phyloP scores from a whole-genome alignment of 2,888 invertebrate species.

The Taphrorychus bicolor region DNA sequence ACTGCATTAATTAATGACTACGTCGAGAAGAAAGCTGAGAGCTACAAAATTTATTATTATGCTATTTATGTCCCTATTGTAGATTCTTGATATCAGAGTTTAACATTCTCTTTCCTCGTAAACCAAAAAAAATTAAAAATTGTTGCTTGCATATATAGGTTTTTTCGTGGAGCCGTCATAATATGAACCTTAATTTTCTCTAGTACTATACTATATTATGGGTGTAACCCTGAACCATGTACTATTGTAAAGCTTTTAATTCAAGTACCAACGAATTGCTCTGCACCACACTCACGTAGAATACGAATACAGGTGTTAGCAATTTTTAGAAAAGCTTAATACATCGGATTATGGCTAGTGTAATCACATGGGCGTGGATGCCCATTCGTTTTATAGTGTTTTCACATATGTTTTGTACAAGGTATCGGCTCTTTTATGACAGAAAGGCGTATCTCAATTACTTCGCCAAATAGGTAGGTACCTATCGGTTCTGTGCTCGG shows the following conservation, averaged over 20 bases:
- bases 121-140: too few relatives aligned
- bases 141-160: too few relatives aligned
- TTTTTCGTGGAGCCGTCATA: too few relatives aligned
- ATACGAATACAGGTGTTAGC: constrained; percentile 15
- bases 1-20: background rate
- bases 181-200: too few relatives aligned
- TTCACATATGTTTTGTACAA: constrained; percentile 27
- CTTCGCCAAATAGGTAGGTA: constrained; percentile 6
- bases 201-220: too few relatives aligned
- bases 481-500: background rate
- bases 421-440: constrained; percentile 17
- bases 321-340: constrained; percentile 27
- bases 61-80: too few relatives aligned
- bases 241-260: background rate
- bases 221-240: too few relatives aligned
- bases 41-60: too few relatives aligned
- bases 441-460: constrained; percentile 32
- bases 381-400: constrained; percentile 27
- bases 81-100: too few relatives aligned
- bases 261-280: background rate
- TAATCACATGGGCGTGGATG: constrained; percentile 32
- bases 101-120: too few relatives aligned
- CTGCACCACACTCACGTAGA: background rate
- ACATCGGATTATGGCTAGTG: constrained; percentile 17
- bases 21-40: too few relatives aligned